A percentile compares a stretch with the other conserved stretches of the same genome.
These are phyloP conservation scores for Tachyglossus aculeatus DNA, from an alignment of 2,797 vertebrate genomes.

Conservation along the genomic window DNA sequence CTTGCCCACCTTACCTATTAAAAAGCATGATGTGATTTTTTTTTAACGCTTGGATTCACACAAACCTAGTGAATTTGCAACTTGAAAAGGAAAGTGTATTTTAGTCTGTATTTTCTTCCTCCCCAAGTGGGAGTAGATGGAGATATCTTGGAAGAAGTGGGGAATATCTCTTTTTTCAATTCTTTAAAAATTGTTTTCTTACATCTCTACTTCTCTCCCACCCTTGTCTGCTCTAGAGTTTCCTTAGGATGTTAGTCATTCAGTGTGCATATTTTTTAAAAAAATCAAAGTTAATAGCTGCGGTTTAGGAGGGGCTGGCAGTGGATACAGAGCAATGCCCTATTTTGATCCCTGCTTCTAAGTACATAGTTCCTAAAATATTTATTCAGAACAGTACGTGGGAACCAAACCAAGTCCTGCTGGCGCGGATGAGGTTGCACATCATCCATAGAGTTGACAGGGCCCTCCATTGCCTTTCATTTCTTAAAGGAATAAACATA, in stretches of 20 bases:
- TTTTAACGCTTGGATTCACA: background rate
- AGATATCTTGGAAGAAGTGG: background rate
- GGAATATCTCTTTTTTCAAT: slow-evolving; percentile 15
- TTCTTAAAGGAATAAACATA: no score
- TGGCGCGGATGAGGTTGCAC: no score
- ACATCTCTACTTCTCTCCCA: background rate
- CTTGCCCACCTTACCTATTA: background rate
- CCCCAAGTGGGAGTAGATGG: background rate
- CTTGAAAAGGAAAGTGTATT: slow-evolving; percentile 15
- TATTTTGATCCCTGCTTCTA: no score
- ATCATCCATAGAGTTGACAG: no score
- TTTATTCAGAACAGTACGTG: no score
- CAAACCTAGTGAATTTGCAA: background rate
- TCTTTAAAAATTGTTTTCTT: background rate
- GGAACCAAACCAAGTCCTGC: no score
- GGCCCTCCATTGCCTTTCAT: no score
- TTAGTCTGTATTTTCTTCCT: slow-evolving; percentile 11
- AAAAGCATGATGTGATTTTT: slow-evolving; percentile 2
- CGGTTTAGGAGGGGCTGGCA: background rate
- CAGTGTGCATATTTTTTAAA: no score
- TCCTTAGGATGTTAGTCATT: no score
- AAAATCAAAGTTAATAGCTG: no score
- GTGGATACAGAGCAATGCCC: background rate
- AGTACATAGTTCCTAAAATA: no score
- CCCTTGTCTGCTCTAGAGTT: background rate